Percentiles rank a stretch among this genome's conserved stretches.
phyloP scores from a whole-genome alignment of 2,888 invertebrate species.

The Capitulum mitella region DNA sequence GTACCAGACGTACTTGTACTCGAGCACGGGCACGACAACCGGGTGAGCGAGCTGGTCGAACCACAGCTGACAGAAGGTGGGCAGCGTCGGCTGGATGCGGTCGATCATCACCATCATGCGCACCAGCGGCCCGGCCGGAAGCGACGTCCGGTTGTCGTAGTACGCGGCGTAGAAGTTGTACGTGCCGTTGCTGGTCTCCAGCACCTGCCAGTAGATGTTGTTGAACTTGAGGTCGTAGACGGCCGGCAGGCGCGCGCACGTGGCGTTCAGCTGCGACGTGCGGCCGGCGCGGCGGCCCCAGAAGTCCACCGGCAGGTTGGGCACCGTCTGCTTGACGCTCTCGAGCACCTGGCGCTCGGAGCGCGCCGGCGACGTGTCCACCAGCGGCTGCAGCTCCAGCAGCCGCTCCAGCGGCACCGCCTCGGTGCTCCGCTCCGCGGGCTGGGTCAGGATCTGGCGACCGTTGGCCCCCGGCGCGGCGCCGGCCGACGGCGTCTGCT shows the following conservation, averaged over 20 bases:
- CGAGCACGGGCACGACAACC: slow-evolving; percentile 61
- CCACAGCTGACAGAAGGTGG: slow-evolving; percentile 82
- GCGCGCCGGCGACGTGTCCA: slow-evolving; percentile 54
- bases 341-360: slow-evolving; percentile 54
- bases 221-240: slow-evolving; percentile 87
- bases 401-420: slow-evolving; percentile 39
- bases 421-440: neutral
- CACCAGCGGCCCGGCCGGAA: slow-evolving; percentile 65
- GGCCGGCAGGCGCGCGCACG: slow-evolving; percentile 76
- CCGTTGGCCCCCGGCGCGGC: neutral
- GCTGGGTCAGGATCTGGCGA: neutral
- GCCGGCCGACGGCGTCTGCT: neutral
- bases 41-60: slow-evolving; percentile 76
- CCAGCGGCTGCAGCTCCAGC: slow-evolving; percentile 51
- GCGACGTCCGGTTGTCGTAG: slow-evolving; percentile 65
- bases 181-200: slow-evolving; percentile 73
- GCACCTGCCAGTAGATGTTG: slow-evolving; percentile 86
- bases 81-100: slow-evolving; percentile 71
- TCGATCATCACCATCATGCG: slow-evolving; percentile 83
- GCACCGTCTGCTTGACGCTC: slow-evolving; percentile 61
- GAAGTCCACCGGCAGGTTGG: slow-evolving; percentile 74
- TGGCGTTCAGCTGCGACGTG: slow-evolving; percentile 58
- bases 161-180: slow-evolving; percentile 86
- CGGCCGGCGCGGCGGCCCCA: slow-evolving; percentile 77
- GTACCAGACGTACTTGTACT: slow-evolving; percentile 91